Conservation (phyloP, 2,113 vertebrate genomes). For the Semicossyphus pulcher region DNA sequence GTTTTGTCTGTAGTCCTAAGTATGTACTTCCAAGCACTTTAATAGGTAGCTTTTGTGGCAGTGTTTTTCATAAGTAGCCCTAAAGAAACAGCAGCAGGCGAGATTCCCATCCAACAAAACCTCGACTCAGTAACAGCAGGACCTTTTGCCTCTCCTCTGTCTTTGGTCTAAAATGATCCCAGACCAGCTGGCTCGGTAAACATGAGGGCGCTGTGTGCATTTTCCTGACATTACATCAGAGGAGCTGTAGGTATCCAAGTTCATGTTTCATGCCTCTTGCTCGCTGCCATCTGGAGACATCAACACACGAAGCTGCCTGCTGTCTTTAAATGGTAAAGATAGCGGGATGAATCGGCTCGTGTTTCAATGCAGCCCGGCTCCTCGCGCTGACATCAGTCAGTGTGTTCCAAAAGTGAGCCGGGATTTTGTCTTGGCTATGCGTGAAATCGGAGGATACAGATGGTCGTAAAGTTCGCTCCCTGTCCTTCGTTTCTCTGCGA, state of each 20-base stretch:
- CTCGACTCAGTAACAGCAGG: background rate
- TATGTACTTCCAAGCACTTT: no score
- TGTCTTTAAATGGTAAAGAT: slow-evolving; percentile 30
- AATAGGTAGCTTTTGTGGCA: no score
- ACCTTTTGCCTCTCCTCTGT: slow-evolving; percentile 1
- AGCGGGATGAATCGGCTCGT: background rate
- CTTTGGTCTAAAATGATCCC: slow-evolving; percentile 38
- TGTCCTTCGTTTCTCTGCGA: slow-evolving; percentile 16
- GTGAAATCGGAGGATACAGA: slow-evolving; percentile 43
- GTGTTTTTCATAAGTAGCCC: no score
- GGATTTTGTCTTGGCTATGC: background rate
- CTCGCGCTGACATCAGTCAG: background rate
- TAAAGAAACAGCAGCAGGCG: background rate
- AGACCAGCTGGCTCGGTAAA: slow-evolving; percentile 17
- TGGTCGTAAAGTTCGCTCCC: slow-evolving; percentile 39
- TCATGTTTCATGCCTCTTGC: slow-evolving; percentile 14
- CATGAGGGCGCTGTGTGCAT: slow-evolving; percentile 23
- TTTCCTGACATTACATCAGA: slow-evolving; percentile 52
- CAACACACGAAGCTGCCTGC: background rate
- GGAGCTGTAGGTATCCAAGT: background rate
- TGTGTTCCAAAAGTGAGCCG: background rate
- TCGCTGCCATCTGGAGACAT: slow-evolving; percentile 29
- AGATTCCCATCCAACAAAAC: background rate
- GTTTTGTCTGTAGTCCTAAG: no score
- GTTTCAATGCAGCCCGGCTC: slow-evolving; percentile 17